Conservation (phyloP, 1,140 invertebrate genomes). For the Saccostrea cuccullata region DNA sequence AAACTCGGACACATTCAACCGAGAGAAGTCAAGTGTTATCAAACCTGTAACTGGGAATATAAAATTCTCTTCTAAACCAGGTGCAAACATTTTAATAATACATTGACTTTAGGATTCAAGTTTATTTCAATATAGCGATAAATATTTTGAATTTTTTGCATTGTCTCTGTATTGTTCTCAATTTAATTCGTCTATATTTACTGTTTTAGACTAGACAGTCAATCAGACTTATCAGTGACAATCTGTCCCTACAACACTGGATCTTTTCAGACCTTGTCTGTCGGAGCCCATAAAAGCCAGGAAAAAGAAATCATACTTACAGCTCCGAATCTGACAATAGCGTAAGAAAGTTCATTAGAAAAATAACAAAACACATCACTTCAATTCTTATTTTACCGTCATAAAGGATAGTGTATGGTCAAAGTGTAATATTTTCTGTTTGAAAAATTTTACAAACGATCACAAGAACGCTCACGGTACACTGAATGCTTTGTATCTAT, state of each 20-base stretch:
- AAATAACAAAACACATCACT: too few species aligned
- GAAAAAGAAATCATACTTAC: not conserved
- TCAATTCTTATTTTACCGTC: too few species aligned
- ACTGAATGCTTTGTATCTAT: not conserved
- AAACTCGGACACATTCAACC: not conserved
- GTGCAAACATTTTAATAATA: not conserved
- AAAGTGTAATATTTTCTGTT: too few species aligned
- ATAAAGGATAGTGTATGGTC: too few species aligned
- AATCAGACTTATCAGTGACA: constrained; percentile 6
- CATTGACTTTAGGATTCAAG: not conserved
- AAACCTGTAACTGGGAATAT: not conserved
- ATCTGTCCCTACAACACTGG: not conserved
- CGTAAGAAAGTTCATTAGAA: not conserved
- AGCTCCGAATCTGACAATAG: not conserved
- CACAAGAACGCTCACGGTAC: not conserved
- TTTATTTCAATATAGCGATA: not conserved
- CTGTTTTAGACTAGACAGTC: too few species aligned
- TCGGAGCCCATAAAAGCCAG: not conserved
- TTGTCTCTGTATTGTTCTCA: not conserved
- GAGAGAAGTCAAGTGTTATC: not conserved
- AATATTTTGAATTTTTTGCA: not conserved
- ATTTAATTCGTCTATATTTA: not conserved
- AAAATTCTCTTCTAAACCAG: not conserved
- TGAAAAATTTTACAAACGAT: not conserved
- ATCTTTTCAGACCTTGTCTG: not conserved